These are phyloP conservation scores for Apotomis turbidana DNA, from an alignment of 2,888 invertebrate genomes.

Conservation along the genomic window DNA sequence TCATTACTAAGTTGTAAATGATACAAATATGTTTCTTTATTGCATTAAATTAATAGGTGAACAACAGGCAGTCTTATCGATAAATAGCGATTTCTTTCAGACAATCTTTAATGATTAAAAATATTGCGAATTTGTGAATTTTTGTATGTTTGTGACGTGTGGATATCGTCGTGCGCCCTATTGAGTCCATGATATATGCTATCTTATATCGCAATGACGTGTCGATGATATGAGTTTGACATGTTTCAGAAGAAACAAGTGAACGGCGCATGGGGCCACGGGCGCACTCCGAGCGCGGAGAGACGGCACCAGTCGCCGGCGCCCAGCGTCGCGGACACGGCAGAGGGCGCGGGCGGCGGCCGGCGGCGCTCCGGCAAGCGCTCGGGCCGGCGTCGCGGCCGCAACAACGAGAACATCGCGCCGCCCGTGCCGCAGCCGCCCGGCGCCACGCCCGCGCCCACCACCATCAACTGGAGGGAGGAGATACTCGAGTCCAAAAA, in stretches of 20 bases:
- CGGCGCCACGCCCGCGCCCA: conserved; percentile 56
- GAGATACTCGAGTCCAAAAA: conserved; percentile 79
- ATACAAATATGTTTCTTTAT: too few species aligned
- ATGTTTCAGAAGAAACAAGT: conserved; percentile 61
- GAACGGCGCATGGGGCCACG: conserved; percentile 61
- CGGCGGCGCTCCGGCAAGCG: conserved; percentile 49
- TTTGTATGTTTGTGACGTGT: too few species aligned
- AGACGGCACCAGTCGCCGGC: conserved; percentile 67
- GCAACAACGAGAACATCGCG: conserved; percentile 54
- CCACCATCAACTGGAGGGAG: conserved; percentile 74
- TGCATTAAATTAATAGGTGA: too few species aligned
- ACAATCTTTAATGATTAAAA: too few species aligned
- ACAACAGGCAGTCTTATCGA: too few species aligned
- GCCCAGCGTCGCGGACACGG: conserved; percentile 38
- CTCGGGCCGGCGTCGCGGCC: conserved; percentile 49
- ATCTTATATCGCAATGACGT: neutral
- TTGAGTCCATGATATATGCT: too few species aligned
- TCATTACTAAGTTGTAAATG: too few species aligned
- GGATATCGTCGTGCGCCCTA: too few species aligned
- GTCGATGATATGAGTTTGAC: neutral
- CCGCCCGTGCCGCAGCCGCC: conserved; percentile 51
- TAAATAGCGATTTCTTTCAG: too few species aligned
- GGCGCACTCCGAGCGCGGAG: conserved; percentile 65
- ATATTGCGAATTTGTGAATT: too few species aligned
- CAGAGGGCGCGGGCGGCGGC: conserved; percentile 44